Conservation (phyloP, 2,113 vertebrate species). For the Odocoileus hemionus region DNA sequence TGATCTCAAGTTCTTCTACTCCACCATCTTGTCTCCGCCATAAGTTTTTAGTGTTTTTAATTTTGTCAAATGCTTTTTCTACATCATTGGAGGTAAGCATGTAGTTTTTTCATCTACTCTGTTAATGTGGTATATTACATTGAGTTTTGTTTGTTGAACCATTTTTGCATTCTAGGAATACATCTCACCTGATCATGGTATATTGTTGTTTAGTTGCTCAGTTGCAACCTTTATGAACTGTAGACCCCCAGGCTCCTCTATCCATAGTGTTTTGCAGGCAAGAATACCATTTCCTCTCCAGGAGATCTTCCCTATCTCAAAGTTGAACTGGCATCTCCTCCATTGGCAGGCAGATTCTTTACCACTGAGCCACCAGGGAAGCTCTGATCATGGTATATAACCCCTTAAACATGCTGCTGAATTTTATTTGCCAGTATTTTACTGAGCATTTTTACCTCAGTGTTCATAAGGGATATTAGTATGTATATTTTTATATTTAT, state of each 20-base stretch:
- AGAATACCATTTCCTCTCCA: neutral
- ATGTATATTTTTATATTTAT: neutral
- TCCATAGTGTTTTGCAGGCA: neutral
- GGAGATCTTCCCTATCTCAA: neutral
- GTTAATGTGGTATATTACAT: neutral
- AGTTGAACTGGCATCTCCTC: neutral
- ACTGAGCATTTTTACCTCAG: neutral
- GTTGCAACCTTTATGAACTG: neutral
- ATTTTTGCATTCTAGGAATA: neutral
- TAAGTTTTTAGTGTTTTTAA: neutral
- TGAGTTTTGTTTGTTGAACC: neutral
- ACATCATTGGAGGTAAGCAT: neutral
- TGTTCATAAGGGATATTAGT: neutral
- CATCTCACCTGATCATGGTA: neutral
- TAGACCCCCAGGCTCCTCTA: neutral
- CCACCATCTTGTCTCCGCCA: neutral
- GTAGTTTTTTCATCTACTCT: neutral
- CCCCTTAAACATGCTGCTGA: neutral
- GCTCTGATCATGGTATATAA: neutral
- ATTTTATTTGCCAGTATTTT: neutral
- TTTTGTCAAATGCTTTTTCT: neutral
- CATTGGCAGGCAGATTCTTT: neutral
- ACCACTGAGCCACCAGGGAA: neutral
- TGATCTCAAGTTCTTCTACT: neutral
- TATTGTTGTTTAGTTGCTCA: neutral